These are phyloP conservation scores for Vulpes vulpes DNA, from an alignment of 2,113 vertebrate species.

Conservation along the genomic window DNA sequence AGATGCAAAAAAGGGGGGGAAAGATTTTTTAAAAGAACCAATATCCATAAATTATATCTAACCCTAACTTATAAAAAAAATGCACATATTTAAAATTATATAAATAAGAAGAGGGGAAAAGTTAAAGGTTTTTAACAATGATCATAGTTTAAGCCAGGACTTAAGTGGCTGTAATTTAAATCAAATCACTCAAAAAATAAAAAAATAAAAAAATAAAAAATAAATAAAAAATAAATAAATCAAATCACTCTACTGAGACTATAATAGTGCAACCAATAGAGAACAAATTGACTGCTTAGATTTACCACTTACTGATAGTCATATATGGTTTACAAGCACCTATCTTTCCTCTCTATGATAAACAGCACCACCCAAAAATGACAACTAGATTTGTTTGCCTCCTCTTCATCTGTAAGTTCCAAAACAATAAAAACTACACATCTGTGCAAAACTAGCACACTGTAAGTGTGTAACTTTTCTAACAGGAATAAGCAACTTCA, in stretches of 20 bases:
- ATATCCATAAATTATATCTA: slow-evolving; percentile 34
- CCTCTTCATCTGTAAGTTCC: neutral
- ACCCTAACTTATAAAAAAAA: neutral
- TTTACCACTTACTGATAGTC: neutral
- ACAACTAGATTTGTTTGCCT: slow-evolving; percentile 17
- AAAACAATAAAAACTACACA: neutral
- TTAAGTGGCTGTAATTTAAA: slow-evolving; percentile 44
- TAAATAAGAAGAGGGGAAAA: neutral
- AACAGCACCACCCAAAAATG: slow-evolving; percentile 28
- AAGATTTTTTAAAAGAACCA: neutral
- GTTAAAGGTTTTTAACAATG: neutral
- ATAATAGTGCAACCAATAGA: neutral
- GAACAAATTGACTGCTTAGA: neutral
- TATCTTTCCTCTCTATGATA: slow-evolving; percentile 3
- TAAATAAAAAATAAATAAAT: neutral
- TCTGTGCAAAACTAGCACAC: slow-evolving; percentile 10
- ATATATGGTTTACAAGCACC: neutral
- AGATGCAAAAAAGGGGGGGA: neutral
- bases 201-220: too few species aligned
- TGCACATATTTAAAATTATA: neutral
- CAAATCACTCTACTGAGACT: neutral
- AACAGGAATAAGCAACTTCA: slow-evolving; percentile 15
- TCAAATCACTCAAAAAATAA: neutral
- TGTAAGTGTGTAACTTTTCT: neutral
- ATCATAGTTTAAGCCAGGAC: neutral